Percentiles rank a stretch among this genome's conserved stretches.
Conservation (phyloP, 2,113 vertebrate species). For the Cinclus cinclus region DNA sequence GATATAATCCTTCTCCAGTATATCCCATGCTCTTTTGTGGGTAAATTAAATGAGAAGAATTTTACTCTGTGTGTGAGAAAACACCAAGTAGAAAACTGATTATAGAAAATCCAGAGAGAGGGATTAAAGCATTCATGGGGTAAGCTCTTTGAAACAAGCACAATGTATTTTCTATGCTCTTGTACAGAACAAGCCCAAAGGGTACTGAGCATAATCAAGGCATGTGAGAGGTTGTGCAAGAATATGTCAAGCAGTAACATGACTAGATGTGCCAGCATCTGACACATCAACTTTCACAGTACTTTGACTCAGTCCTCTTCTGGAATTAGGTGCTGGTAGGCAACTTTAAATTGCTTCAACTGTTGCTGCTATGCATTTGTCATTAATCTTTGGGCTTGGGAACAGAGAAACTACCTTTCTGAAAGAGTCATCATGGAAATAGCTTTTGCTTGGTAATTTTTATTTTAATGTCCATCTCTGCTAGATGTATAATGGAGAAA, state of each 20-base stretch:
- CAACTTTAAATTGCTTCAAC: background rate
- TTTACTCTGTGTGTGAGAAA: conserved; percentile 14
- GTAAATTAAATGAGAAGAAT: conserved; percentile 10
- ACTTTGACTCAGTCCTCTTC: background rate
- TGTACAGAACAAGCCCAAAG: background rate
- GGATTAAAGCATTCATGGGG: conserved; percentile 36
- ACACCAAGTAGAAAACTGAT: conserved; percentile 40
- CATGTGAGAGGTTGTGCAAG: conserved; percentile 56
- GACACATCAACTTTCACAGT: background rate
- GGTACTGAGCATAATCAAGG: background rate
- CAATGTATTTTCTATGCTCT: conserved; percentile 11
- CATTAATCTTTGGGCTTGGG: background rate
- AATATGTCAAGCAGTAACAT: background rate
- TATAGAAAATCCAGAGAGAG: conserved; percentile 34
- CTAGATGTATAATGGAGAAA: background rate
- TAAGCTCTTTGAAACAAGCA: conserved; percentile 53
- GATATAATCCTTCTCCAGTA: conserved; percentile 26
- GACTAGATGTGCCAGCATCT: background rate
- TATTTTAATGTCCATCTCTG: background rate
- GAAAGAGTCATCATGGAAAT: background rate
- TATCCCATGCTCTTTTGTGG: background rate
- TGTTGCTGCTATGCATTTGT: background rate
- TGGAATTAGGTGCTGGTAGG: background rate
- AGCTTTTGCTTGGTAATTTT: background rate
- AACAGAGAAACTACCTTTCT: background rate